phyloP scores from a whole-genome alignment of 2,797 vertebrate genomes.

The Astyanax mexicanus region DNA sequence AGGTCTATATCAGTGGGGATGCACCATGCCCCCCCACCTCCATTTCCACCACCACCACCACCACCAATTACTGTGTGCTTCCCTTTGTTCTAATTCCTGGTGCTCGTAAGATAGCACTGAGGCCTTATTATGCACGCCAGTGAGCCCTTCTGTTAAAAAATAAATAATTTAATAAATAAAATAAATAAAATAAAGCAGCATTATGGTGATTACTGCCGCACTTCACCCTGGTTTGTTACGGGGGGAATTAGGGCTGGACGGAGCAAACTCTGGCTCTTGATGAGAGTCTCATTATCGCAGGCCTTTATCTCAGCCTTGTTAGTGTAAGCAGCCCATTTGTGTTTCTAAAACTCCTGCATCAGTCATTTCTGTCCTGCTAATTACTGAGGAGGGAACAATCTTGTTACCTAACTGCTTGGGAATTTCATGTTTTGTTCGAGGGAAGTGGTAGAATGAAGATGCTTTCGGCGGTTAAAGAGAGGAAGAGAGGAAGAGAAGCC shows the following conservation, averaged over 20 bases:
- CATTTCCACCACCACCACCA: not conserved
- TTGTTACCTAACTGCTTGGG: constrained; percentile 63
- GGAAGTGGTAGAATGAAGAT: constrained; percentile 3
- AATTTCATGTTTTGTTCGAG: constrained; percentile 48
- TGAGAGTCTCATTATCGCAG: constrained; percentile 63
- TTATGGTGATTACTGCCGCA: constrained; percentile 70
- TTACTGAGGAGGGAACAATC: constrained; percentile 71
- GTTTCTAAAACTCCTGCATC: constrained; percentile 63
- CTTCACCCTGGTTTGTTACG: constrained; percentile 70
- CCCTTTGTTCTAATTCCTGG: constrained; percentile 56
- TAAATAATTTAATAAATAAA: constrained; percentile 53
- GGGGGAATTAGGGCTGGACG: constrained; percentile 69
- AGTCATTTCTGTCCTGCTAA: constrained; percentile 68
- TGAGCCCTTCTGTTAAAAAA: constrained; percentile 57
- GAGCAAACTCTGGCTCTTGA: constrained; percentile 65
- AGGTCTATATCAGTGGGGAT: constrained; percentile 36
- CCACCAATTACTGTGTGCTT: constrained; percentile 50
- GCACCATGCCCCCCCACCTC: not conserved
- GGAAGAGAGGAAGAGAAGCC: not conserved
- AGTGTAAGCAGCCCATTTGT: constrained; percentile 75
- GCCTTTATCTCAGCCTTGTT: constrained; percentile 73
- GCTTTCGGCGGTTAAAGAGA: not conserved
- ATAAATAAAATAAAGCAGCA: constrained; percentile 70
- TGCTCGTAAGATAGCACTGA: constrained; percentile 32
- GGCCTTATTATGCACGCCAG: constrained; percentile 49